Conservation (phyloP, 2,888 invertebrate species). For the Lepidochitona cinerea region DNA sequence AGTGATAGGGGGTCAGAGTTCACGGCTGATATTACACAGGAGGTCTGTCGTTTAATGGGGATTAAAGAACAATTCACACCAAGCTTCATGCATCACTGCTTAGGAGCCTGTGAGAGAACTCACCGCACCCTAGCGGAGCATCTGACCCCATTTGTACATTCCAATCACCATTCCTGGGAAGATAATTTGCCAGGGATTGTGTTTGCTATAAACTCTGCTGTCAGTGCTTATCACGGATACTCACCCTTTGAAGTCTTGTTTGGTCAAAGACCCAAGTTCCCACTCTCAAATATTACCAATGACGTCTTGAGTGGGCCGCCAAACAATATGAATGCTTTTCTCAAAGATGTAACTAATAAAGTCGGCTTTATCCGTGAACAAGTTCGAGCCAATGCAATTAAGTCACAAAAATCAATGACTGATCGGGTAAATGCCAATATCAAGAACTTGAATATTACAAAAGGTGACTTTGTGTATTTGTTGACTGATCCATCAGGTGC, state of each 20-base stretch:
- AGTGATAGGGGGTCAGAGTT: conserved; percentile 4
- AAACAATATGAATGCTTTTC: not conserved
- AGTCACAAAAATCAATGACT: conserved; percentile 14
- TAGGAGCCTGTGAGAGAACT: not conserved
- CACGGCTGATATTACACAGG: not conserved
- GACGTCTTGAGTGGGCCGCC: not conserved
- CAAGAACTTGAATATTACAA: conserved; percentile 1
- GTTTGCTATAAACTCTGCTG: conserved; percentile 1
- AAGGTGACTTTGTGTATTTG: conserved; percentile 33
- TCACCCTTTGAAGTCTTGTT: conserved; percentile 14
- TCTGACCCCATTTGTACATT: not conserved
- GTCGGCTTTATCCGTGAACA: not conserved
- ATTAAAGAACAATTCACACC: not conserved
- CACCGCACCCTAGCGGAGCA: not conserved
- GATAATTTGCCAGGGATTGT: not conserved
- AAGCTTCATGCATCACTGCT: conserved; percentile 1
- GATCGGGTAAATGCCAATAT: conserved; percentile 8
- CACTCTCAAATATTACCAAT: not conserved
- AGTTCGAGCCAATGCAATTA: not conserved
- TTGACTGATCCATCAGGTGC: conserved; percentile 18
- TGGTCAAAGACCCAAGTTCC: not conserved
- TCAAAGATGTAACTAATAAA: not conserved
- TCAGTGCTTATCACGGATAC: not conserved
- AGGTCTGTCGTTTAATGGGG: not conserved
- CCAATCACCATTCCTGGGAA: not conserved